A percentile compares a stretch with the other conserved stretches of the same genome.
Conservation (phyloP, 2,113 vertebrate genomes). For the Tyrannus savana region DNA sequence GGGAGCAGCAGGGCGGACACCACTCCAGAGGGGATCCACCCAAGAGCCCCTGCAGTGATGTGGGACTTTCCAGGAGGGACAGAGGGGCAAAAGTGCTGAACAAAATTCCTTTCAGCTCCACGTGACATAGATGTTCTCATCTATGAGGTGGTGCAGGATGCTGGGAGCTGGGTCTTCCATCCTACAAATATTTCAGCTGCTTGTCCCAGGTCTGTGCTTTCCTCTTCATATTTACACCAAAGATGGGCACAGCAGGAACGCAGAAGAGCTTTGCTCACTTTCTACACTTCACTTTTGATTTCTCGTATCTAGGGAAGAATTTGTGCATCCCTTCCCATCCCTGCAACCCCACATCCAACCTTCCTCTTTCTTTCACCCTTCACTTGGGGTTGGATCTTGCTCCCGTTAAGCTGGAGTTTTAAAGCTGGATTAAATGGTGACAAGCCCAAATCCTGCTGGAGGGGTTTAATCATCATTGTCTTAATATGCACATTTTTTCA, state of each 20-base stretch:
- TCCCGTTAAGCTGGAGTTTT: not conserved
- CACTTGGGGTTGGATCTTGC: not conserved
- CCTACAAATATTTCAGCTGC: not conserved
- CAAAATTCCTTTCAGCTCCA: not conserved
- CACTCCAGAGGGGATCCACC: fast-evolving
- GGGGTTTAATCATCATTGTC: not conserved
- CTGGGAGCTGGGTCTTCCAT: fast-evolving
- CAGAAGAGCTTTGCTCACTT: not conserved
- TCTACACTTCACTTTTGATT: not conserved
- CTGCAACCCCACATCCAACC: not conserved
- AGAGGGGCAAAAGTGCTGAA: not conserved
- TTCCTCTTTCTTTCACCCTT: not conserved
- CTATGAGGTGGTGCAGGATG: not conserved
- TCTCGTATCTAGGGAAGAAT: not conserved
- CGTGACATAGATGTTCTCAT: not conserved
- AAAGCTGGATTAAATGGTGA: not conserved
- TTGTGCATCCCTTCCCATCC: not conserved
- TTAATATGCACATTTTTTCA: not conserved
- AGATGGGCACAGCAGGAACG: not conserved
- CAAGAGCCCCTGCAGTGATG: not conserved
- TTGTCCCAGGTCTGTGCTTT: not conserved
- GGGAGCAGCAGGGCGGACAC: fast-evolving
- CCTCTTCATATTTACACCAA: not conserved
- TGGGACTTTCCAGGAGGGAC: not conserved
- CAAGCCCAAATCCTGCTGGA: not conserved